A percentile compares a stretch with the other conserved stretches of the same genome.
phyloP scores from a whole-genome alignment of 2,888 invertebrate genomes.

The Synergus gifuensis region DNA sequence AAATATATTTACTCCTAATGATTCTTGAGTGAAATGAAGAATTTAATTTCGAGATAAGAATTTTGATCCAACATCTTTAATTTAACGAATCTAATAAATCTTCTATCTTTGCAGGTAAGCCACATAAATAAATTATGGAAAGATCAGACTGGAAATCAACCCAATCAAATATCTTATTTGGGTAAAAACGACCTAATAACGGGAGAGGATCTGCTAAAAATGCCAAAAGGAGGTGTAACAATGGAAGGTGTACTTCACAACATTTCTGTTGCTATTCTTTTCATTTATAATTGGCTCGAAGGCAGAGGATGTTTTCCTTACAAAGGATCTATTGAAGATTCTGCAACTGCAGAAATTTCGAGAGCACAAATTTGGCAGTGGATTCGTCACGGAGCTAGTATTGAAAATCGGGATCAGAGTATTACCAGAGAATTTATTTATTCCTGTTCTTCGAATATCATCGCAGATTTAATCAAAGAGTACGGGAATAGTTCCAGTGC shows the following conservation, averaged over 20 bases:
- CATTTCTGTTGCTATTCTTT: conserved; percentile 83
- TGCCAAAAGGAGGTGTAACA: conserved; percentile 84
- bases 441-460: conserved; percentile 77
- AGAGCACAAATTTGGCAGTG: conserved; percentile 88
- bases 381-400: conserved; percentile 81
- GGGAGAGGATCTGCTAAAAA: conserved; percentile 79
- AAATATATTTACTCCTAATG: no score
- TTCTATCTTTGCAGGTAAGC: conserved; percentile 30
- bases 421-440: conserved; percentile 80
- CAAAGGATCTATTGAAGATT: conserved; percentile 84
- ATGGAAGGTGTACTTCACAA: conserved; percentile 82
- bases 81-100: not conserved
- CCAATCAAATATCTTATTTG: conserved; percentile 80
- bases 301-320: conserved; percentile 85
- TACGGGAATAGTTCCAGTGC: conserved; percentile 48
- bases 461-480: conserved; percentile 65
- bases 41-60: no score
- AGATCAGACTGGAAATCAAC: conserved; percentile 75
- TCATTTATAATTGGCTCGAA: conserved; percentile 84
- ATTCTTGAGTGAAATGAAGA: no score
- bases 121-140: conserved; percentile 81
- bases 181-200: conserved; percentile 76
- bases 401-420: conserved; percentile 79
- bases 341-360: conserved; percentile 87
- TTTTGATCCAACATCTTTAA: no score